phyloP scores from a whole-genome alignment of 2,113 vertebrate genomes.

The Budorcas taxicolor region DNA sequence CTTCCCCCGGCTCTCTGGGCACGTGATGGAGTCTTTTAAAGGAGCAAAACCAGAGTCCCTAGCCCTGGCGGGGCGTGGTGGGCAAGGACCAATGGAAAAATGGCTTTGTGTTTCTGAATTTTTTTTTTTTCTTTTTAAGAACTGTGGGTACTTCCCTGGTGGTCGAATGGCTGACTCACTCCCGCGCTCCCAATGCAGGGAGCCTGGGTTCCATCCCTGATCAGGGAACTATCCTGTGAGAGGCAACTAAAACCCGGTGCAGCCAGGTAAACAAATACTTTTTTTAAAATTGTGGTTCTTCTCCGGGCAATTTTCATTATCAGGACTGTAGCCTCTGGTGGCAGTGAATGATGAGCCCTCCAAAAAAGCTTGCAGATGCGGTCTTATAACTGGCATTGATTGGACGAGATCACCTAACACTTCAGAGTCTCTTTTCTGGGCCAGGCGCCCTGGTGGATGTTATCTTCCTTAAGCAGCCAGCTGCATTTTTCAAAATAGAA shows the following conservation, averaged over 20 bases:
- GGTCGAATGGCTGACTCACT: not conserved
- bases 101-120: not conserved
- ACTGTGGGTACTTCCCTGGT: not conserved
- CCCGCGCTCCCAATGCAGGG: not conserved
- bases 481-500: slow-evolving; percentile 66
- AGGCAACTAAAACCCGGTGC: not conserved
- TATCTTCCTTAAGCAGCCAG: slow-evolving; percentile 32
- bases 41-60: not conserved
- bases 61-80: not conserved
- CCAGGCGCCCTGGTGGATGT: not conserved
- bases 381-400: slow-evolving; percentile 8
- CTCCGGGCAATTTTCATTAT: not conserved
- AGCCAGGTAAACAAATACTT: not conserved
- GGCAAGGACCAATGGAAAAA: not conserved
- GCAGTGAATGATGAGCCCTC: not conserved
- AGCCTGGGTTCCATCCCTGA: not conserved
- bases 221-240: not conserved
- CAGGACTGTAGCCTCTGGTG: not conserved
- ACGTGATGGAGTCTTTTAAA: accelerated
- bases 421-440: slow-evolving; percentile 19
- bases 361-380: not conserved
- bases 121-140: not conserved
- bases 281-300: not conserved
- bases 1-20: not conserved
- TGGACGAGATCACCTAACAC: not conserved